Evolutionary conservation across 2,797 vertebrate genomes (phyloP).

Genomic region (Macroramphosus scolopax): DNA sequence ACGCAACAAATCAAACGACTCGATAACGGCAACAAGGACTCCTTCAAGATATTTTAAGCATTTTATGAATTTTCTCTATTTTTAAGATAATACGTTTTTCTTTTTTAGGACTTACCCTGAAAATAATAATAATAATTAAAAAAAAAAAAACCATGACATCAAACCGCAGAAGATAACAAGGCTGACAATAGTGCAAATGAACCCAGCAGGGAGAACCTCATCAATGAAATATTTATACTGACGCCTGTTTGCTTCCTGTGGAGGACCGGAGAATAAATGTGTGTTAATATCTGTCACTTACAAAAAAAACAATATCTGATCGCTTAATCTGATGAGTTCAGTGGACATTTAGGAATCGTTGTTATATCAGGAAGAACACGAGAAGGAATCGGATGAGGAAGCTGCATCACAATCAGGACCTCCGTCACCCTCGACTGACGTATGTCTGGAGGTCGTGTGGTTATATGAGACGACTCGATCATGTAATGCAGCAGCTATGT

Average conservation of each 20-base stretch:
- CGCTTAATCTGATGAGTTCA: no score
- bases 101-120: slow-evolving; percentile 4
- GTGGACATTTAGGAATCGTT: no score
- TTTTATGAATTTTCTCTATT: slow-evolving; percentile 7
- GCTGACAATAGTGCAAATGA: background rate
- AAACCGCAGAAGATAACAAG: slow-evolving; percentile 1
- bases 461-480: no score
- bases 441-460: no score
- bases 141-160: slow-evolving; percentile 3
- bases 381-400: no score
- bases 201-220: slow-evolving; percentile 5
- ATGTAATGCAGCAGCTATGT: no score
- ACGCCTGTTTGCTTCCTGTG: slow-evolving; percentile 18
- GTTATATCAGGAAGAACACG: no score
- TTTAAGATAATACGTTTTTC: background rate
- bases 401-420: no score
- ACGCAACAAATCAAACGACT: slow-evolving; percentile 25
- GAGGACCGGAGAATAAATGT: slow-evolving; percentile 36
- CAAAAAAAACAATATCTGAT: no score
- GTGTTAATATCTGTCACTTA: slow-evolving; percentile 40
- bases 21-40: background rate
- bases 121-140: slow-evolving; percentile 1
- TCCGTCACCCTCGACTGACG: no score
- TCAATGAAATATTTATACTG: slow-evolving; percentile 34
- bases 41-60: slow-evolving; percentile 3